phyloP scores from a whole-genome alignment of 2,797 vertebrate species.

The Sebastes hubbsi region DNA sequence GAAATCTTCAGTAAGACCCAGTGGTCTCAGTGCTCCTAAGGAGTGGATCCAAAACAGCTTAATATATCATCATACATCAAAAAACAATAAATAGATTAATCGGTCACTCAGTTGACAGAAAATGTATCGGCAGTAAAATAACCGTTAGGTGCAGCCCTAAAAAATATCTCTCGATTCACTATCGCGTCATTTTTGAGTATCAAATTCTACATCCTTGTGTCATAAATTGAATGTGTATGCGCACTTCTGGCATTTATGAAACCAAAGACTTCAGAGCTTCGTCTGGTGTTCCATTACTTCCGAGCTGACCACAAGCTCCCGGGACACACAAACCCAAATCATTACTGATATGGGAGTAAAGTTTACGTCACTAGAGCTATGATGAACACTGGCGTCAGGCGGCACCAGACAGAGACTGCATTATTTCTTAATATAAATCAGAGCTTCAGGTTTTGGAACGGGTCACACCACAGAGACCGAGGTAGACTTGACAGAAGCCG shows the following conservation, averaged over 20 bases:
- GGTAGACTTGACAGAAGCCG: not conserved
- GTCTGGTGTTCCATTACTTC: not conserved
- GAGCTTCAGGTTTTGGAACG: not conserved
- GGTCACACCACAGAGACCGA: not conserved
- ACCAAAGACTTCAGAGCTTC: not conserved
- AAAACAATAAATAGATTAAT: not conserved
- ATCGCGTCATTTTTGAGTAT: not conserved
- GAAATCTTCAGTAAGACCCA: no score
- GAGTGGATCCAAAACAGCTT: rapidly evolving
- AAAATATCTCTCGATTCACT: not conserved
- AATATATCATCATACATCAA: not conserved
- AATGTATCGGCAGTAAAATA: not conserved
- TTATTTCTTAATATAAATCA: not conserved
- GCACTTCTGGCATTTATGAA: not conserved
- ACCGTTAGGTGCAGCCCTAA: not conserved
- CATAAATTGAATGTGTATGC: no score
- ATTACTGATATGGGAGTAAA: not conserved
- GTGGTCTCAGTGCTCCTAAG: no score
- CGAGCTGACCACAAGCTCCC: not conserved
- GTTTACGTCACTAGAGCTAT: not conserved
- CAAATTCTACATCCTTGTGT: not conserved
- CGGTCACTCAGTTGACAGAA: not conserved
- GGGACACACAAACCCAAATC: not conserved
- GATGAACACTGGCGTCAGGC: not conserved
- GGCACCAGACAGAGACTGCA: not conserved